Evolutionary conservation across 2,888 invertebrate species (phyloP).

Genomic region (Itoplectis maculator): DNA sequence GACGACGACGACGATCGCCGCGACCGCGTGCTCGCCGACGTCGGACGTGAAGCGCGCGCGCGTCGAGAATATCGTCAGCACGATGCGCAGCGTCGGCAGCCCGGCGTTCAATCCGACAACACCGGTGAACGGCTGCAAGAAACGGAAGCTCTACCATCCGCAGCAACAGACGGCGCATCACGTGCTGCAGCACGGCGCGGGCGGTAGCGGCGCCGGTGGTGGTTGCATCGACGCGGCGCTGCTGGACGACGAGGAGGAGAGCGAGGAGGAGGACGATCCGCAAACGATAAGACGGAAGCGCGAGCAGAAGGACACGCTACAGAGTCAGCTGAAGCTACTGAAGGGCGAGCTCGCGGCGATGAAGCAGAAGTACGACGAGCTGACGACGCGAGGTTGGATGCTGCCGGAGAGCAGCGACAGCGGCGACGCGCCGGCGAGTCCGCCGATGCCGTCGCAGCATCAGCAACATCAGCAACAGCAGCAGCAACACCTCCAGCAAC

Average conservation of each 20-base stretch:
- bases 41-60: slow-evolving; percentile 96
- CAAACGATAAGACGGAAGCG: slow-evolving; percentile 93
- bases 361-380: slow-evolving; percentile 95
- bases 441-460: slow-evolving; percentile 82
- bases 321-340: slow-evolving; percentile 94
- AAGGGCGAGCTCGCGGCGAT: slow-evolving; percentile 96
- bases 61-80: slow-evolving; percentile 97
- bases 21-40: slow-evolving; percentile 86
- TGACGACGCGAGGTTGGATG: slow-evolving; percentile 93
- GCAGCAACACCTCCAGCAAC: slow-evolving; percentile 84
- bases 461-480: slow-evolving; percentile 85
- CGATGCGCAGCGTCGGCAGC: slow-evolving; percentile 91
- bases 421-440: slow-evolving; percentile 85
- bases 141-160: slow-evolving; percentile 97
- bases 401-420: slow-evolving; percentile 86
- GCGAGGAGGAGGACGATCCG: slow-evolving; percentile 91
- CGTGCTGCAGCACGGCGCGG: slow-evolving; percentile 87
- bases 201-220: no score
- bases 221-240: no score
- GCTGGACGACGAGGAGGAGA: slow-evolving; percentile 89
- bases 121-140: slow-evolving; percentile 97
- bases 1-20: no score
- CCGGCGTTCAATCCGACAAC: slow-evolving; percentile 89
- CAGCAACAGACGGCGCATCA: slow-evolving; percentile 93
- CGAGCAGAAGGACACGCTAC: slow-evolving; percentile 94